Evolutionary conservation across 2,113 vertebrate genomes (phyloP).

Genomic region (Ptilorrhoa leucosticta): DNA sequence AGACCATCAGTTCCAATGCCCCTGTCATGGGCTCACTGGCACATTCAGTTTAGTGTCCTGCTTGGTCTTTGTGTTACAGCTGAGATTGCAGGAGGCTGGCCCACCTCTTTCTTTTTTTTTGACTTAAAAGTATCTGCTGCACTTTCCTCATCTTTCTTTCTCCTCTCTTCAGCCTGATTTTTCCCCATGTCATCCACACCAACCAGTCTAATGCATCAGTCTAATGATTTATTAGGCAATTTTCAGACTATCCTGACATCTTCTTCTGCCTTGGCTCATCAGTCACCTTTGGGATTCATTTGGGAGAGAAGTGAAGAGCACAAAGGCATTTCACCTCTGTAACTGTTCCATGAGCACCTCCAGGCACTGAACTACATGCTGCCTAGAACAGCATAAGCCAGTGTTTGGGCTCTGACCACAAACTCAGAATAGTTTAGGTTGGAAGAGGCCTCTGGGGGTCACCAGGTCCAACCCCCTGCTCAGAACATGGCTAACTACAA

Average conservation of each 20-base stretch:
- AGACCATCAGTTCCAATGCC: background rate
- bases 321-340: background rate
- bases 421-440: background rate
- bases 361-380: accelerated
- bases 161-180: background rate
- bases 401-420: background rate
- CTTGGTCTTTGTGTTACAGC: background rate
- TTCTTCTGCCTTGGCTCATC: background rate
- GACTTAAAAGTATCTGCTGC: background rate
- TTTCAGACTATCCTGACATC: background rate
- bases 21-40: background rate
- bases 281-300: background rate
- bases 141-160: background rate
- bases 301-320: background rate
- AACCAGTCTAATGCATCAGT: background rate
- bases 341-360: background rate
- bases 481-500: background rate
- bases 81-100: background rate
- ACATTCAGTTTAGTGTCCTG: background rate
- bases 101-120: background rate
- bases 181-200: background rate
- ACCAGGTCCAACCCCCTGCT: background rate
- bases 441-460: background rate
- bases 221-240: background rate
- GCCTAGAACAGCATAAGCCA: background rate